Base-by-base conservation (phyloP, 2,113 vertebrate genomes). In the Pollimyrus isidori region DNA sequence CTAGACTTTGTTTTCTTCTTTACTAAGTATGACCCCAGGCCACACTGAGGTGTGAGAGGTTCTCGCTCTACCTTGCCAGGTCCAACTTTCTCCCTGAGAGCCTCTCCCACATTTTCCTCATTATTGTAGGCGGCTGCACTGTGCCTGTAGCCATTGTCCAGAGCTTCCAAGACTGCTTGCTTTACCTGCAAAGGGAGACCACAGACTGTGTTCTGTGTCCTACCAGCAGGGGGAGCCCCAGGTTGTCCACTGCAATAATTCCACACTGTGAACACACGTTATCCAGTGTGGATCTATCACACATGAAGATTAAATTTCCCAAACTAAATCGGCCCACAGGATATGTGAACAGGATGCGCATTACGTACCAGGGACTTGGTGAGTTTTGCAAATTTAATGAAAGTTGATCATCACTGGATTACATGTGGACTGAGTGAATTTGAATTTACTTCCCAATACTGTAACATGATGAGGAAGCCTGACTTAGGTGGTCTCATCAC, bases 131-230 rank as follows among this genome's bases (percentile, higher is more conserved):
- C 94, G 7, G 93, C 94, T 45, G 96, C 95, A 30, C 95, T 91
- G 92, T 96, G 95, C 88, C 92, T 94, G 92, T 96, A 96, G 2
- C 95, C 95, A 42, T 93, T 93, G 90, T 95, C 94, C 46, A 96
- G 92, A 84, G 95, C 95, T 49, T 91, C 89, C 88, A 95, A 88
- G 89, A 96, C 94, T 0, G 96, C 94, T 91, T 94, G 93, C 89
- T 94, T 95, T 88, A 95, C 94, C 95, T 96, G 92, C 89, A 88
- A 56, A 48, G 76, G 21, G 42, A 73, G 23, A 65, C 21, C 11
- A 86, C 23, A n/a, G 26, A 23, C 23, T 62, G 56, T 0, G 7
- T 62, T 1, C 23, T 65, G 2, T 23, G 2, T 62, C 10, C 9
- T 69, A 13, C 10, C 62, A 30, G 26, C 62, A 69, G n/a, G n/a